A percentile compares a stretch with the other conserved stretches of the same genome.
Conservation (phyloP, 2,888 invertebrate species). For the Megaustenia siamemsis region DNA sequence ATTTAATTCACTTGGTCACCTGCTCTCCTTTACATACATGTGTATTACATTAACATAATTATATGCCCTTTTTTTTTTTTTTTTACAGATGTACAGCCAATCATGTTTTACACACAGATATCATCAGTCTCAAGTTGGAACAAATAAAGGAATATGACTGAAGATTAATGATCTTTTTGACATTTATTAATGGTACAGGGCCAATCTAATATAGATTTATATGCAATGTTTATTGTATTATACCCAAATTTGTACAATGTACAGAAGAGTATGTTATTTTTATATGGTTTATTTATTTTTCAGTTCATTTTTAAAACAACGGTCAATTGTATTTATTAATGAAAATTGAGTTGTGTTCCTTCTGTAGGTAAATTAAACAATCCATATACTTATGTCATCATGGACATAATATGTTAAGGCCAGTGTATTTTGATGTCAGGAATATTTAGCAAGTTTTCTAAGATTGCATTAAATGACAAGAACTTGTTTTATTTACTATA, state of each 20-base stretch:
- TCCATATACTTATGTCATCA: no score
- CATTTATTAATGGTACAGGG: neutral
- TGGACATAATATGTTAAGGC: no score
- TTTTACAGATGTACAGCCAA: conserved; percentile 5
- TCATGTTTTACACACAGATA: neutral
- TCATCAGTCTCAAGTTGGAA: neutral
- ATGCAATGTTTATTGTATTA: neutral
- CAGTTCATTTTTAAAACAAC: neutral
- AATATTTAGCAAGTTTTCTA: no score
- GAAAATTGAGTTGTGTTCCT: neutral
- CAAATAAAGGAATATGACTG: neutral
- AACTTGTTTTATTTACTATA: no score
- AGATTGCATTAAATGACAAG: no score
- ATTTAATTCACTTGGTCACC: no score
- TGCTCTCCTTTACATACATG: no score
- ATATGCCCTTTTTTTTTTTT: neutral
- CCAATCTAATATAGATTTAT: neutral
- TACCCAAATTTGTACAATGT: conserved; percentile 29
- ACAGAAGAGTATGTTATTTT: neutral
- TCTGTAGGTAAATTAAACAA: neutral
- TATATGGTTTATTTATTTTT: neutral
- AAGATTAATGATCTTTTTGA: neutral
- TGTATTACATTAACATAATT: neutral
- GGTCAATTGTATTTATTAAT: conserved; percentile 21
- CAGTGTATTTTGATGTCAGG: no score